Base-by-base conservation (phyloP, 2,888 invertebrate genomes). In the Drosophila bunnanda region DNA sequence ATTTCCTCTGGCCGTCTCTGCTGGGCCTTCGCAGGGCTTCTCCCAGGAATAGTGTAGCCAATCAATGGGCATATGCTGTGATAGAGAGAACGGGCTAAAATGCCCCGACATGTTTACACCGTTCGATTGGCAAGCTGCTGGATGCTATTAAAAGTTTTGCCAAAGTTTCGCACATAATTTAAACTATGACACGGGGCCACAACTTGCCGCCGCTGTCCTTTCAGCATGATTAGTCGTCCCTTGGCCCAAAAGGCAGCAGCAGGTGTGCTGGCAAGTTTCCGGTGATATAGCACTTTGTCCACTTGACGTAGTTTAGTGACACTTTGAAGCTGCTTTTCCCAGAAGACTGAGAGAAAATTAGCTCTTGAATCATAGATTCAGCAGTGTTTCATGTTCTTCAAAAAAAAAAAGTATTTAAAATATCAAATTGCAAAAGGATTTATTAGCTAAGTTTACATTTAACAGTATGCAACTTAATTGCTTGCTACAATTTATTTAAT, bases 141-240 rank as follows among this genome's bases (percentile, higher is more conserved):
- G 74, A 84, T 71, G 84, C 89, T 80, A 88, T 89, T 89, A 88
- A 88, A 88, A 89, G 77, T 88, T 89, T 76, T 36, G 54, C 56
- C 20, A 61, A 88, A 85, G 69, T 89, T 89, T 81, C 55, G 75
- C 81, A 84, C 81, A 84, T 86, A 89, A 89, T 86, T 89, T 84
- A 79, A 83, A 79, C 88, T 80, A 79, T 78, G 83, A 80, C 79
- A 82, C 44, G 74, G 53, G 48, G 50, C 41, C 41, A 60, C 64
- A 65, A 65, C 28, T 60, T 70, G 60, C 64, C 44, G 36, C 48
- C 43, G 30, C 50, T 52, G 48, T 59, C 54, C 68, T 59, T 73
- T 74, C 68, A 59, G 65, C 70, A 78, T 80, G 85, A 82, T 84
- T 84, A 82, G 82, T 82, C 82, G 50, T 55, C 66, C 66, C 57